phyloP scores from a whole-genome alignment of 1,140 invertebrate species.

The Drosophila setifemur region DNA sequence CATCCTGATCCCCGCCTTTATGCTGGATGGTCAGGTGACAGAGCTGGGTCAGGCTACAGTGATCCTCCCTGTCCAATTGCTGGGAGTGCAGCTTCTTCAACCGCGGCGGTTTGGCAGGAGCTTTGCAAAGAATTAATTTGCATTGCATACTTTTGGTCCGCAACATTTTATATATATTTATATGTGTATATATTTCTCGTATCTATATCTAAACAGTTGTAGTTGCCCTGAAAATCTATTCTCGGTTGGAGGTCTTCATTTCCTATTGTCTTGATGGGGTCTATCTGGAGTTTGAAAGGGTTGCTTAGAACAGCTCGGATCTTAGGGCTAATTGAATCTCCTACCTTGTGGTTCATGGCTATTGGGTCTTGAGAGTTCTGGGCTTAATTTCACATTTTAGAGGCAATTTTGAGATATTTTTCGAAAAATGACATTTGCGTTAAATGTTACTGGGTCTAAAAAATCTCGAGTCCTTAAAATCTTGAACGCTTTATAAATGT shows the following conservation, averaged over 20 bases:
- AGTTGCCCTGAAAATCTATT: not conserved
- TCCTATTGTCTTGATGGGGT: not conserved
- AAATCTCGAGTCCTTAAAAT: not conserved
- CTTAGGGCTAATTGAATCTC: too few species aligned
- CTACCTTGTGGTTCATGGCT: not conserved
- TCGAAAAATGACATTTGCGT: constrained; percentile 1
- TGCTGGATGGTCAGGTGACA: not conserved
- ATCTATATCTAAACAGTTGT: not conserved
- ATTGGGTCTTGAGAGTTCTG: not conserved
- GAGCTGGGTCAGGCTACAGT: constrained; percentile 9
- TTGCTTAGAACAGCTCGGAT: not conserved
- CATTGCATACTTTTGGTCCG: constrained; percentile 29
- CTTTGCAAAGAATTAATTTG: constrained; percentile 18
- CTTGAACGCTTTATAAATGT: too few species aligned
- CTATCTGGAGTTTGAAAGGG: not conserved
- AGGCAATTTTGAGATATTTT: not conserved
- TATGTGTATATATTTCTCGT: not conserved
- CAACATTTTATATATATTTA: constrained; percentile 1
- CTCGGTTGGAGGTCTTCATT: not conserved
- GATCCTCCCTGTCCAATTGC: not conserved
- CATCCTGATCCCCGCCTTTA: not conserved
- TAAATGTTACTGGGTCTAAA: constrained; percentile 10
- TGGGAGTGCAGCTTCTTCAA: constrained; percentile 9
- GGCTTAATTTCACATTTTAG: constrained; percentile 3
- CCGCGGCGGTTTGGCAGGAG: constrained; percentile 35